Evolutionary conservation across 2,113 vertebrate species (phyloP), one percentile per base, ranked within the genome.

Genomic region (Silurus glanis): DNA sequence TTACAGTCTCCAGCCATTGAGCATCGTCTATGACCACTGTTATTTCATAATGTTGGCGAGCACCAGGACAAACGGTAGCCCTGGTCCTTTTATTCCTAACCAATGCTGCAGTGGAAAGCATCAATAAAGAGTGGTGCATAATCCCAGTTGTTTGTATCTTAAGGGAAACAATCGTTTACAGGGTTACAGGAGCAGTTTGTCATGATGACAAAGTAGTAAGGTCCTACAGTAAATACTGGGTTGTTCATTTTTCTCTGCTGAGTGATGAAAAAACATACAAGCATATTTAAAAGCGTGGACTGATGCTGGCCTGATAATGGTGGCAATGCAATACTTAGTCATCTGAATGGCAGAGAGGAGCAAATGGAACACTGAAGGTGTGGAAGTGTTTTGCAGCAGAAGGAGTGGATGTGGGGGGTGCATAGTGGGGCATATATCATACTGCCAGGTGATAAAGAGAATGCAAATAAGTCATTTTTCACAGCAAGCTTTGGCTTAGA

Each of bases 81-180:
- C 23, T 28, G 9, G 23, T 25, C 78, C 56, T 53, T 82, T 87
- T 87, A 87, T 83, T 86, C 23, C 82, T 49, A 53, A 51, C 58
- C 83, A 80, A 59, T 14, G 64, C 72, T 76, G 37, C 47, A 80
- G 82, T 51, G 12, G 79, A 88, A 86, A 82, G 37, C 67, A 88
- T 83, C 80, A 76, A 86, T 80, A 83, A 89, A 83, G 28, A 71
- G 64, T 47, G 25, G 13, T 64, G 85, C 67, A 82, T 85, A 87
- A 88, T 83, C 86, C 82, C 59, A 53, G 72, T 69, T 83, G 80
- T 87, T 82, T 85, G 69, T 85, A 87, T 89, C 82, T 86, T 88
- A 84, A 83, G 75, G 84, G 88, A 87, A 87, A 87, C 78, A 79
- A 87, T 86, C 49, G 37, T 90, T 90, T 89, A 87, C 85, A 85